Base-by-base conservation (phyloP, 2,888 invertebrate genomes). In the Tipula helvola region DNA sequence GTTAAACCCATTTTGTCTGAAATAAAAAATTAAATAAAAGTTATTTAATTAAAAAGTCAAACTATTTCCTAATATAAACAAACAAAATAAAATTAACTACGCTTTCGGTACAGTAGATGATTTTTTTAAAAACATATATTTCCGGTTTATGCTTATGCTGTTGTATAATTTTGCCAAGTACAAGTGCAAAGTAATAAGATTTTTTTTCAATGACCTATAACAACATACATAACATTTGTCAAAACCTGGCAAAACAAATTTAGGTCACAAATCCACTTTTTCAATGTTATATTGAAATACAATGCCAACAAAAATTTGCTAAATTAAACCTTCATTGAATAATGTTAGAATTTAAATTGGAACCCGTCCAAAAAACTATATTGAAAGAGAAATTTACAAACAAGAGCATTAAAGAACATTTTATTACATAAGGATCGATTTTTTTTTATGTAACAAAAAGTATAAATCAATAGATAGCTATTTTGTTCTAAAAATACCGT, bases 1-100 rank as follows among this genome's bases (percentile, higher is more conserved):
- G 93, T 90, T 88, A 93, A 90, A 88, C 90, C 90, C 91, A 91
- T 91, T 90, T 90, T 91, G 89, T 42, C 84, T 84, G 39, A 2
- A 83, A 36, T 36, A 83, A 83, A 83, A 47, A 3, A 52, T 16
- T 28, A 71, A 71, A 12, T 3, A 71, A 71, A 28, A 71, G 5
- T 57, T 28, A 71, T 28, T 28, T 13, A 71, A 71, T 10, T 10
- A 28, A 28, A 10, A 8, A 71, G 8, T 71, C 28, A n/a, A 28
- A 71, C 10, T 3, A 28, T 18, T 16, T 28, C 28, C 39, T 5
- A 39, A 28, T 28, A 3, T 18, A 71, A 3, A 7, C 3, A 28
- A 71, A 28, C 71, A 71, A 28, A 52, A 5, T 16, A 52, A 8
- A 16, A 1, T 39, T 39, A 16, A 52, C 28, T 52, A 28, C 44